A percentile compares a stretch with the other conserved stretches of the same genome.
Evolutionary conservation across 2,888 invertebrate genomes (phyloP).

Genomic region (Chrysotoxum bicinctum): DNA sequence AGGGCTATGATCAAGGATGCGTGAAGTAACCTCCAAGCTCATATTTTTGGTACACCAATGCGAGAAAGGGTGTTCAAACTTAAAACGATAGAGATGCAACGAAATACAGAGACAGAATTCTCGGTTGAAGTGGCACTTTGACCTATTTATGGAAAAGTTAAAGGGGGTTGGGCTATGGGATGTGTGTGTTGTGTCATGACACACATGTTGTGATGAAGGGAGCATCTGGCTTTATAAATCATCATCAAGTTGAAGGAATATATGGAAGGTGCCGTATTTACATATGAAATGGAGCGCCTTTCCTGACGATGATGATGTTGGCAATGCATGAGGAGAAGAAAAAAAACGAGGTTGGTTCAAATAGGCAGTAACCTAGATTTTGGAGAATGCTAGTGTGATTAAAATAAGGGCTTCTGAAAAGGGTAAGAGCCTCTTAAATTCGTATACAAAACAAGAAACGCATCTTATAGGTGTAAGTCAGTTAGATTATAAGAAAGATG

Average conservation of each 20-base stretch:
- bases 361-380: conserved; percentile 61
- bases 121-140: conserved; percentile 68
- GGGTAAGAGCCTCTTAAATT: conserved; percentile 23
- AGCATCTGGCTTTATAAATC: conserved; percentile 56
- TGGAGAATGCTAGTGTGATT: conserved; percentile 54
- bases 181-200: conserved; percentile 3
- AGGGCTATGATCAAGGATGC: conserved; percentile 66
- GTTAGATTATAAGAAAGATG: conserved; percentile 4
- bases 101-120: conserved; percentile 37
- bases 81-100: neutral
- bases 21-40: conserved; percentile 53
- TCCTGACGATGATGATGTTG: neutral
- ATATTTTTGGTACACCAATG: conserved; percentile 25
- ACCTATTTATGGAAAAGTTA: conserved; percentile 46
- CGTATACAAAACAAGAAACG: conserved; percentile 8
- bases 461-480: conserved; percentile 7
- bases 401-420: conserved; percentile 39
- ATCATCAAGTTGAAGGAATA: conserved; percentile 61
- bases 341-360: conserved; percentile 3
- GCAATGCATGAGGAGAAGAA: neutral
- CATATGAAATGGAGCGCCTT: conserved; percentile 57
- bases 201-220: conserved; percentile 16
- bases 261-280: conserved; percentile 52
- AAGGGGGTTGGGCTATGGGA: conserved; percentile 4
- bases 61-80: conserved; percentile 2